phyloP scores from a whole-genome alignment of 2,888 invertebrate species.

The Diarsia rubi region DNA sequence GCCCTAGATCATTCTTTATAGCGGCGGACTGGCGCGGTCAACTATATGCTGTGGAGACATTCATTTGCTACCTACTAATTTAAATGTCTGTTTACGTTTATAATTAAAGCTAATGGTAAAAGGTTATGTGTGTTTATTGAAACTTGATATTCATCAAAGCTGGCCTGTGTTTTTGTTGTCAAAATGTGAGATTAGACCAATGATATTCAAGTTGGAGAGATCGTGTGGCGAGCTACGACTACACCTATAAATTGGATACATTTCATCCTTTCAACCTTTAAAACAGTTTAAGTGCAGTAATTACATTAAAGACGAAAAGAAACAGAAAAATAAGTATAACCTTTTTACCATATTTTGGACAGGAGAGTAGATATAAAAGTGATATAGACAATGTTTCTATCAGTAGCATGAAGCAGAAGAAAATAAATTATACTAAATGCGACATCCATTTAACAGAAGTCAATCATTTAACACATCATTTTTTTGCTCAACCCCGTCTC shows the following conservation, averaged over 20 bases:
- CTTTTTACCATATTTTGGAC: too few relatives aligned
- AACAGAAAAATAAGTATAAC: too few relatives aligned
- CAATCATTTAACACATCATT: neutral
- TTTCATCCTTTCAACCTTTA: too few relatives aligned
- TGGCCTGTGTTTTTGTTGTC: neutral
- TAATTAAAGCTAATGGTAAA: neutral
- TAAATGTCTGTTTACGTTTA: neutral
- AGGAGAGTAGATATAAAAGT: too few relatives aligned
- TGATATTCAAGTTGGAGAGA: too few relatives aligned
- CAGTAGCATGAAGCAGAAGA: neutral
- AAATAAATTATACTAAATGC: neutral
- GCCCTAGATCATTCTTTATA: conserved; percentile 43
- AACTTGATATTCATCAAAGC: neutral
- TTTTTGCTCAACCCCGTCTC: neutral
- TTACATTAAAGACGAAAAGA: too few relatives aligned
- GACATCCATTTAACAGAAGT: neutral
- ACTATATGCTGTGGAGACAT: conserved; percentile 2
- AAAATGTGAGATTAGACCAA: neutral
- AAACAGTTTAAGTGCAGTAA: too few relatives aligned
- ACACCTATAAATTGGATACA: neutral
- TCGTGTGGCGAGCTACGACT: neutral
- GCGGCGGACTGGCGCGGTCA: conserved; percentile 15
- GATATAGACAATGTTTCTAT: neutral
- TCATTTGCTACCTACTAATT: conserved; percentile 1
- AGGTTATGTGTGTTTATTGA: neutral